Base-by-base conservation (phyloP, 2,113 vertebrate species). In the Smithornis capensis region DNA sequence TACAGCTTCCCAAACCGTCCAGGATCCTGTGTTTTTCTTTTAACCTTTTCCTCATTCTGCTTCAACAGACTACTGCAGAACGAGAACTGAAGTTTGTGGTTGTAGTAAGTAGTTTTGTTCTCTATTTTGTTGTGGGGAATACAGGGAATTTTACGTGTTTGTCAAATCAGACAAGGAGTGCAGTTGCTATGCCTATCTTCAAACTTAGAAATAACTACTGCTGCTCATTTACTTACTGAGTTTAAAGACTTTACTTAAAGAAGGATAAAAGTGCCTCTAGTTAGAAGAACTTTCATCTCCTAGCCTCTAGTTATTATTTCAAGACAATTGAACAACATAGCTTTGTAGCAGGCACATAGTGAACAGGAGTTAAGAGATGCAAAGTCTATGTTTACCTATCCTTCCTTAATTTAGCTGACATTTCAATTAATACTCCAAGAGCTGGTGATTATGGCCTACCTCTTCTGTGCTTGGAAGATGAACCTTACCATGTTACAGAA, bases 1-100 rank as follows among this genome's bases (percentile, higher is more conserved):
- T 64, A 59, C 2, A 1, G 78, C 53, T 83, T 80, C 70, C 53
- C 63, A 86, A 1, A 45, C 40, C 10, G 6, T 33, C 57, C 19
- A 74, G 52, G 71, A 82, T 69, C 59, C 83, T 37, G 40, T 71
- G 89, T 9, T 59, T 94, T 74, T 44, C 65, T 69, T 42, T 95
- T 35, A 56, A 91, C 17, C 12, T 97, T 77, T 79, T 94, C 22
- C 76, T 87, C 44, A n/a, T 79, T 90, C 50, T 92, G 35, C 59
- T 86, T 42, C 75, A 94, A 33, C 74, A 19, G 49, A 77, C 59
- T 14, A 67, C 55, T 29, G 91, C 62, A n/a, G 97, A 94, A 75
- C 97, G 93, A 82, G 87, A 98, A 59, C 69, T 98, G 55, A 97
- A 97, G 94, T 97, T 96, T 68, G 97, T 95, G 75, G 50, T 95